Evolutionary conservation across 2,113 vertebrate genomes (phyloP), one percentile per base, ranked within the genome.

Genomic region (Misgurnus mizolepis): DNA sequence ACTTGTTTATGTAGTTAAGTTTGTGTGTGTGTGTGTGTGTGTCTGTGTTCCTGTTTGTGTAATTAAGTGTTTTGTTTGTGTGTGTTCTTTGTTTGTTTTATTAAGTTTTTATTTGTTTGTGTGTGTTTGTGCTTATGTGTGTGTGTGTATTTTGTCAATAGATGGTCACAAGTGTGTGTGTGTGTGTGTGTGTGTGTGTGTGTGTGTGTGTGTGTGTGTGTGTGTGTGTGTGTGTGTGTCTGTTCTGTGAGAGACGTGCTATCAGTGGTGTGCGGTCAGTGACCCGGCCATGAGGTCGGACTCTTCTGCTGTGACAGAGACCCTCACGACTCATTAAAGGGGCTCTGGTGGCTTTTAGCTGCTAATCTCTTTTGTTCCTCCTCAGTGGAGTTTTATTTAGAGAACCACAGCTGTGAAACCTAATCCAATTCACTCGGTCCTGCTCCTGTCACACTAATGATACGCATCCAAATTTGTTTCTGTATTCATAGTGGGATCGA

Each of bases 351-450:
- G 82, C 58, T 83, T 75, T 80, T 80, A 76, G 50, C 67, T 47
- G 78, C 78, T 79, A 83, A 80, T 83, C 82, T 76, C 78, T 76
- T 83, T 83, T 83, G 78, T 83, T 68, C 72, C 75, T 77, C 47
- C 27, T 77, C 62, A 66, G 47, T n/a, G 12, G 43, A 79, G 69
- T 69, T 66, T 73, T 70, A 64, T 80, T 80, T 80, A 74, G 74
- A 67, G 60, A 68, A 71, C 40, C 79, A 79, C 82, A 83, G 82
- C 82, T 83, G 82, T 76, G 72, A 64, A 43, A 34, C 41, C 17
- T 83, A 83, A 83, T 80, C 66, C 78, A 76, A 80, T 80, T 83
- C 58, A 49, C 60, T 71, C 60, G 4, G 4, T 41, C 27, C 39
- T 9, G 55, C 39, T 47, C 11, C 39, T 80, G 55, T 83, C 82